A percentile compares a stretch with the other conserved stretches of the same genome.
Evolutionary conservation across 2,888 invertebrate genomes (phyloP).

Genomic region (Nemotelus pantherinus): DNA sequence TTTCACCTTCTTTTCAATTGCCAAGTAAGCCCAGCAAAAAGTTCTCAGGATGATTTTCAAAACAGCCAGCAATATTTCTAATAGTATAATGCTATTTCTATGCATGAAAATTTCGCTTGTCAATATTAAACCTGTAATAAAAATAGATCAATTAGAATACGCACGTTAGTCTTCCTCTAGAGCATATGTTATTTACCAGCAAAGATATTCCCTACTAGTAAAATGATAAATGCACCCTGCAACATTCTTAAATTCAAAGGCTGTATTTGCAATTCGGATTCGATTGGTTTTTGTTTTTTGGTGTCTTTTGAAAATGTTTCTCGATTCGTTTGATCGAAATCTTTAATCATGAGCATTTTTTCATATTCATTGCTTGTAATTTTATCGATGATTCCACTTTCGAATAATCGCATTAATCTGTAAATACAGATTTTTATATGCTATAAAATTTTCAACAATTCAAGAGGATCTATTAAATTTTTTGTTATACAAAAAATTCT

Average conservation of each 20-base stretch:
- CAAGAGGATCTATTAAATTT: neutral
- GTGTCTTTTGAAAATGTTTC: conserved; percentile 49
- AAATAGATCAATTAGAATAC: neutral
- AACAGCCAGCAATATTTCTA: too few species aligned
- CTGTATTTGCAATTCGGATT: conserved; percentile 61
- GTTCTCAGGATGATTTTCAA: too few species aligned
- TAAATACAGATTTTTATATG: conserved; percentile 36
- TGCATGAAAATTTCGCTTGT: neutral
- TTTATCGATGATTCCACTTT: conserved; percentile 79
- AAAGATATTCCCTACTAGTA: conserved; percentile 71
- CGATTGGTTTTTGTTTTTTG: conserved; percentile 54
- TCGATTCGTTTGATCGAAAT: conserved; percentile 55
- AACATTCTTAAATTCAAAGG: conserved; percentile 77
- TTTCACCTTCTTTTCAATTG: too few species aligned
- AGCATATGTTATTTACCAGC: conserved; percentile 61
- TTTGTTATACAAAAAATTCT: neutral
- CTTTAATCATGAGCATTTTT: conserved; percentile 71
- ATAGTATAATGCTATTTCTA: too few species aligned
- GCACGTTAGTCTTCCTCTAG: neutral
- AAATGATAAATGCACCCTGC: conserved; percentile 77
- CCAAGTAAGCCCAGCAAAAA: too few species aligned
- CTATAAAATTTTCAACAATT: neutral
- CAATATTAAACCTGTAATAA: conserved; percentile 10
- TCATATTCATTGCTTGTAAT: conserved; percentile 81
- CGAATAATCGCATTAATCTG: conserved; percentile 78